A percentile compares a stretch with the other conserved stretches of the same genome.
These are phyloP conservation scores for Athene noctua DNA, from an alignment of 2,113 vertebrate genomes.

Conservation along the genomic window DNA sequence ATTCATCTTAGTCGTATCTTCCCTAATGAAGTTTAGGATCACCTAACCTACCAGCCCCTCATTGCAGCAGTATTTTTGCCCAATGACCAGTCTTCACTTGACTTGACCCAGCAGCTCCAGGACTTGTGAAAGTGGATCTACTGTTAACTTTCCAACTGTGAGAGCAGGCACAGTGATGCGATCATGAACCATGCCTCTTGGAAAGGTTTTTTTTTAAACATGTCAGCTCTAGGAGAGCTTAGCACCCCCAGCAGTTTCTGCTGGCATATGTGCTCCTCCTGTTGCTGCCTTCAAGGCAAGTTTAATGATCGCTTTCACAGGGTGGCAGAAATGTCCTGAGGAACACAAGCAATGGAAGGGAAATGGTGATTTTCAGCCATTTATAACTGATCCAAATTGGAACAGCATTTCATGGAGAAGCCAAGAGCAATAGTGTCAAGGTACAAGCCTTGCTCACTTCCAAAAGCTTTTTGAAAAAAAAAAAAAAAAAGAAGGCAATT, in stretches of 20 bases:
- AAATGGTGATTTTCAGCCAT: constrained; percentile 5
- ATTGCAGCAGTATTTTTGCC: background rate
- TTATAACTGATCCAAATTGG: background rate
- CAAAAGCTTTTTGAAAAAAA: background rate
- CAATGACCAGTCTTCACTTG: background rate
- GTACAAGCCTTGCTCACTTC: background rate
- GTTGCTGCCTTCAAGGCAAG: background rate
- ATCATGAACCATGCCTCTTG: rapidly evolving
- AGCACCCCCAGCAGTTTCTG: background rate
- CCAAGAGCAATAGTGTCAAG: constrained; percentile 13
- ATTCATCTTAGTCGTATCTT: background rate
- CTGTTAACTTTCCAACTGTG: background rate
- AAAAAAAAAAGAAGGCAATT: background rate
- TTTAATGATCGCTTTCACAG: background rate
- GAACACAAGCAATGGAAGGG: background rate
- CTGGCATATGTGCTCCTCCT: background rate
- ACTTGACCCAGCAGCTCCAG: background rate
- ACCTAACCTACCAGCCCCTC: background rate
- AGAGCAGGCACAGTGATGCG: background rate
- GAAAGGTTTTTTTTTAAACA: background rate
- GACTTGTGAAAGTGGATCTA: background rate
- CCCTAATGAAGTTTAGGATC: background rate
- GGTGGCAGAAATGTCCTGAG: background rate
- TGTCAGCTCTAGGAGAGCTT: background rate
- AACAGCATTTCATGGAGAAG: constrained; percentile 18